Evolutionary conservation across 2,888 invertebrate species (phyloP), one percentile per base, ranked within the genome.

Genomic region (Drosophila emarginata): DNA sequence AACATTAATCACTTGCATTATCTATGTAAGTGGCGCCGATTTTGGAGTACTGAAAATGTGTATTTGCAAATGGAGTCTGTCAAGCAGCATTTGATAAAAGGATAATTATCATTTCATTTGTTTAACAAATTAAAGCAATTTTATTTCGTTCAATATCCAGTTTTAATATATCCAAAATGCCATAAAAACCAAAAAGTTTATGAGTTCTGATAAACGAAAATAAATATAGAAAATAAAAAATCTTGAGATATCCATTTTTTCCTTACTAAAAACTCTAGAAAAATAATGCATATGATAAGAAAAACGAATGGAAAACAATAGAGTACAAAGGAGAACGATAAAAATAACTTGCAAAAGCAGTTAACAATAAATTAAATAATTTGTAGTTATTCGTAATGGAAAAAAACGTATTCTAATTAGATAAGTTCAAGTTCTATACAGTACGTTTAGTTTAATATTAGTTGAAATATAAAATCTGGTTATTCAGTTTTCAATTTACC

Each of bases 1-100:
- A 70, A 68, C 72, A 80, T 76, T 81, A 76, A 88, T 81, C 77
- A 77, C 50, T 61, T 71, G 65, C 82, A 79, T 75, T 74, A 78
- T 87, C 75, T 69, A 62, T 72, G 64, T 69, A 62, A 73, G 64
- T 69, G 73, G 51, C 61, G 58, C 50, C 69, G 67, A 75, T 81
- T 73, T 50, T 50, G 60, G 64, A 71, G 60, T 58, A 64, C 63
- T 45, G 40, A 36, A 26, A 39, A 36, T 58, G 28, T 62, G 36
- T 58, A 51, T 73, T 51, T 63, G 57, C 58, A 71, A 68, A 58
- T 66, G 39, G 67, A 15, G 39, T 26, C 51, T 51, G 63, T 56
- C 50, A 53, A 53, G 40, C 52, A 21, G 40, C 52, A 21, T 51
- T 72, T 69, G 88, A 85, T 81, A 77, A 79, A 68, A 28, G 11